phyloP scores from a whole-genome alignment of 64 coral and sea anemone genomes.

The Pocillopora verrucosa region DNA sequence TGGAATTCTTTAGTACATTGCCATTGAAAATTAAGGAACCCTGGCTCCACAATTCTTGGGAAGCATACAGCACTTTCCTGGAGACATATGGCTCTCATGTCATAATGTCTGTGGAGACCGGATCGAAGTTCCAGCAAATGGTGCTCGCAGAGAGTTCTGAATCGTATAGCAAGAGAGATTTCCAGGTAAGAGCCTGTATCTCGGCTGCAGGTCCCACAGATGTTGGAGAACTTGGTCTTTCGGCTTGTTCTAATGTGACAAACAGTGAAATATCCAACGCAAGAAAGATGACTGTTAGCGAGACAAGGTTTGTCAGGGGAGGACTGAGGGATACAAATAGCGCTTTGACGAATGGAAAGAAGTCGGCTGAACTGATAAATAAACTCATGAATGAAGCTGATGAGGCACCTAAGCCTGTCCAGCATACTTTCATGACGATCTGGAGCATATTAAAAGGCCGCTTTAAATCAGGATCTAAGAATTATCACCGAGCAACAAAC shows the following conservation, averaged over 20 bases:
- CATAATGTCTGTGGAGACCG: background rate
- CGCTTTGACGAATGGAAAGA: background rate
- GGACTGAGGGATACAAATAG: constrained; percentile 12
- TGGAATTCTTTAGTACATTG: constrained; percentile 21
- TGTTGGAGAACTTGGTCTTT: constrained; percentile 7
- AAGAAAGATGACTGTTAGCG: background rate
- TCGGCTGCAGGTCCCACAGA: constrained; percentile 12
- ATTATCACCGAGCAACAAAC: constrained; percentile 28
- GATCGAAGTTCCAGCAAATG: background rate
- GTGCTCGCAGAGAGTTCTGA: constrained; percentile 10
- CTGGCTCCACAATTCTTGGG: constrained; percentile 34
- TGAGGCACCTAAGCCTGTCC: background rate
- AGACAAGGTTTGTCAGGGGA: constrained; percentile 40
- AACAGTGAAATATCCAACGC: constrained; percentile 20
- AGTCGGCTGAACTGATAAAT: constrained; percentile 10
- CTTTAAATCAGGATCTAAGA: background rate
- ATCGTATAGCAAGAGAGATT: constrained; percentile 22
- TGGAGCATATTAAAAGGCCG: constrained; percentile 63
- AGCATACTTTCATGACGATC: constrained; percentile 7
- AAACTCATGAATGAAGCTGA: constrained; percentile 43
- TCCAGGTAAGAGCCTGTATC: background rate
- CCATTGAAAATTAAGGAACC: constrained; percentile 26
- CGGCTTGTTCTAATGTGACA: constrained; percentile 15
- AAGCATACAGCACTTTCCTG: constrained; percentile 34
- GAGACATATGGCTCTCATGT: constrained; percentile 62